Evolutionary conservation across 2,797 vertebrate genomes (phyloP), one percentile per base, ranked within the genome.

Genomic region (Chelon labrosus): DNA sequence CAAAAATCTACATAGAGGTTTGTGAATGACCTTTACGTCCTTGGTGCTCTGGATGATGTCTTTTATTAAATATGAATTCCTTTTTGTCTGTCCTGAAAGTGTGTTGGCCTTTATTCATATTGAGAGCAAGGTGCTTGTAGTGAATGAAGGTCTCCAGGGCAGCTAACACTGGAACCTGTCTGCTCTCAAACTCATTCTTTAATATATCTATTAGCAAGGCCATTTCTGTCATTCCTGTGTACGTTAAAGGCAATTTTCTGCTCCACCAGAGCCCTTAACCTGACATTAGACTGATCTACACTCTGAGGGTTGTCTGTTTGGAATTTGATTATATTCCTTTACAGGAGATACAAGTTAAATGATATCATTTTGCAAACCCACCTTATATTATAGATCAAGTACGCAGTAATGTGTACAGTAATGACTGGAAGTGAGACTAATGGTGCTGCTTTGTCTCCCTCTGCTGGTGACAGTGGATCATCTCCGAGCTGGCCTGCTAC

Each of bases 401-500:
- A 11, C 38, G 27, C n/a, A 2, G 0, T 4, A 13, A 42, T 27
- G 16, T n/a, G n/a, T n/a, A n/a, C n/a, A n/a, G n/a, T n/a, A n/a
- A n/a, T 19, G 60, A 19, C 10, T 56, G 59, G 50, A 14, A 12
- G 10, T 35, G 54, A 75, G 47, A 60, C 2, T 80, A 70, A 89
- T 22, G 0, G 37, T 84, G 71, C 42, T 78, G 62, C 73, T 91
- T 75, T 95, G 93, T 94, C 91, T 90, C 92, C 93, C 93, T 85
- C 94, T 95, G 87, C 84, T 94, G 95, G 88, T 19, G 10, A 25
- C 78, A 95, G 95, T 96, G 95, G 94, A 89, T 94, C 25, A 94
- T 95, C 67, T 87, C 94, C 20, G 94, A 95, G 79, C 70, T 95
- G 85, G 95, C 93, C 66, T 95, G 94, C 84, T 95, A 95, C 88